phyloP scores from a whole-genome alignment of 2,797 vertebrate species.

The Thunnus albacares region DNA sequence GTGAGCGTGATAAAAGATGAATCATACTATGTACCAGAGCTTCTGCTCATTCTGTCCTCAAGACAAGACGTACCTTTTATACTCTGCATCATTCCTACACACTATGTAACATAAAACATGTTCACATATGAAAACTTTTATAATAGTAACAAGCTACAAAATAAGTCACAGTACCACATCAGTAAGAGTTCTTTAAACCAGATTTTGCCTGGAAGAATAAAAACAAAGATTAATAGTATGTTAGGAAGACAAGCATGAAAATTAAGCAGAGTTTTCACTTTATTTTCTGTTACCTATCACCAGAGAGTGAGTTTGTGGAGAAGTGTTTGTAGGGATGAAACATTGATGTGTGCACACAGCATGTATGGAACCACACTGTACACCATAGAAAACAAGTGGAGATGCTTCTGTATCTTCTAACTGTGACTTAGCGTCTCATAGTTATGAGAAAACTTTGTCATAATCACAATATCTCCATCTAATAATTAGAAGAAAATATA shows the following conservation, averaged over 20 bases:
- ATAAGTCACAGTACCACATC: conserved; percentile 42
- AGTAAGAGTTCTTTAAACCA: neutral
- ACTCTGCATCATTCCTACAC: conserved; percentile 19
- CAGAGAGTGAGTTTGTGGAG: neutral
- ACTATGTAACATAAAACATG: conserved; percentile 25
- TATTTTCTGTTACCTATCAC: neutral
- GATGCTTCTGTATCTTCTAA: neutral
- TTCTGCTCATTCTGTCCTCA: conserved; percentile 7
- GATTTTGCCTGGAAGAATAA: conserved; percentile 19
- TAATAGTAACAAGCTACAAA: conserved; percentile 30
- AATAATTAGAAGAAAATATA: neutral
- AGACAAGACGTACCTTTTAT: neutral
- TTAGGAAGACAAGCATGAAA: conserved; percentile 10
- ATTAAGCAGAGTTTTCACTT: conserved; percentile 6
- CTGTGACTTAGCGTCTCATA: too few species aligned
- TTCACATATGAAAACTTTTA: conserved; percentile 26
- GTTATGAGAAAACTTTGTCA: too few species aligned
- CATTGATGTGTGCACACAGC: neutral
- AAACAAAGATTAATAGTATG: conserved; percentile 5
- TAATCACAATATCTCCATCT: neutral
- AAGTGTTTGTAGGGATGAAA: neutral
- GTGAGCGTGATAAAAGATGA: neutral
- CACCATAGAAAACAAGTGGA: neutral
- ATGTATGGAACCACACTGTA: neutral
- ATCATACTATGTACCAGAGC: conserved; percentile 1